Evolutionary conservation across 2,113 vertebrate species (phyloP).

Genomic region (Peromyscus californicus): DNA sequence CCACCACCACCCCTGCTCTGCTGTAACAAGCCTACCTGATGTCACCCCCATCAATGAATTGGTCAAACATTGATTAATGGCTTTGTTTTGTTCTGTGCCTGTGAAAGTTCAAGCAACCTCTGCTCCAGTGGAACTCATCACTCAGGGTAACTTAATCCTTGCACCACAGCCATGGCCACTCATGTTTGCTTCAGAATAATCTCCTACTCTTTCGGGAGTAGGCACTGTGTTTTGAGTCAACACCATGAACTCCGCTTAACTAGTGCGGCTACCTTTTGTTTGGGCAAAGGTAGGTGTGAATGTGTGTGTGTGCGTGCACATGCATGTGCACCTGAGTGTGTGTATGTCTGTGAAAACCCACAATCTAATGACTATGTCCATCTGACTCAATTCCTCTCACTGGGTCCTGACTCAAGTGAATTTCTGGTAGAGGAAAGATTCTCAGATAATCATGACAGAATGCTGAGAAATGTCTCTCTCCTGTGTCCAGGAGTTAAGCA

Average conservation of each 20-base stretch:
- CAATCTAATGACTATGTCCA: neutral
- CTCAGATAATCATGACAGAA: neutral
- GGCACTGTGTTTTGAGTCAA: neutral
- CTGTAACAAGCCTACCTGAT: neutral
- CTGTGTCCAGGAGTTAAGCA: neutral
- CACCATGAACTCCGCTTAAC: neutral
- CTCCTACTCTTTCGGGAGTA: neutral
- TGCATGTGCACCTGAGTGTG: neutral
- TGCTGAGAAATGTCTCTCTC: neutral
- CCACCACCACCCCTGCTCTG: neutral
- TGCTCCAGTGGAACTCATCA: neutral
- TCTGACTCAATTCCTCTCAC: conserved; percentile 33
- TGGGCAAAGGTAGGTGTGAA: neutral
- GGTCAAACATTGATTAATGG: neutral
- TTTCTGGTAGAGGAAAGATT: conserved; percentile 46
- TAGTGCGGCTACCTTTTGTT: neutral
- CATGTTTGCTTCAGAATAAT: neutral
- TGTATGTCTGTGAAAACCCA: neutral
- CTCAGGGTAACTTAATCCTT: neutral
- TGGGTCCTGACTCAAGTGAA: conserved; percentile 16
- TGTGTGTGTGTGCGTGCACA: neutral
- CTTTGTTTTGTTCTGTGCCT: neutral
- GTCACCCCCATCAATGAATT: neutral
- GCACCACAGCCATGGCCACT: neutral
- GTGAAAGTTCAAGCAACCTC: neutral